phyloP scores from a whole-genome alignment of 2,113 vertebrate species.

The Ramphastos sulfuratus region DNA sequence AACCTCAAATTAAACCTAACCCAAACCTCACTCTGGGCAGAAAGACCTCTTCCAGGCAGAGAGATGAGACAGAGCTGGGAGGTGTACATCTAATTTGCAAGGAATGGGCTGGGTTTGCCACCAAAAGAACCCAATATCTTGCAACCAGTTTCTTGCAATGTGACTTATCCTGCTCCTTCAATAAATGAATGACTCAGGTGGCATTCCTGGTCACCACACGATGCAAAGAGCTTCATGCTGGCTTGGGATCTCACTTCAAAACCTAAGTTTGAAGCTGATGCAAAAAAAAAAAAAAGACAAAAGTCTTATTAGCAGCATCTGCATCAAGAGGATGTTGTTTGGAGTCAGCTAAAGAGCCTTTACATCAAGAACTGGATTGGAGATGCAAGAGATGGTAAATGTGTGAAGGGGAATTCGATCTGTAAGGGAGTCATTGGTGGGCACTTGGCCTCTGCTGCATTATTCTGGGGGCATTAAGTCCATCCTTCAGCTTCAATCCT shows the following conservation, averaged over 20 bases:
- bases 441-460: accelerated
- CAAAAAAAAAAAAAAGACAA: not conserved
- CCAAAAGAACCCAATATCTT: not conserved
- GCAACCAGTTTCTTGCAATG: not conserved
- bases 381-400: not conserved
- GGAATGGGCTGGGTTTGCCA: not conserved
- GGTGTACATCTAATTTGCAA: not conserved
- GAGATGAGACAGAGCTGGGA: not conserved
- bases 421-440: accelerated
- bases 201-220: accelerated
- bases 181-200: accelerated
- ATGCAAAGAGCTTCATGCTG: not conserved
- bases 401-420: not conserved
- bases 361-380: not conserved
- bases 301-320: not conserved
- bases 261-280: not conserved
- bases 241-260: not conserved
- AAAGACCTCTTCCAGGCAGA: not conserved
- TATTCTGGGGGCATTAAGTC: not conserved
- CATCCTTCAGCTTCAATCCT: not conserved
- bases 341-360: not conserved
- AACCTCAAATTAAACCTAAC: not conserved
- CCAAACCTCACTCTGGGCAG: not conserved
- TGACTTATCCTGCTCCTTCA: not conserved
- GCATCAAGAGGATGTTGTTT: not conserved